Percentiles rank a stretch among this genome's conserved stretches.
Evolutionary conservation across 1,140 invertebrate species (phyloP).

Genomic region (Lepidurus couesii): DNA sequence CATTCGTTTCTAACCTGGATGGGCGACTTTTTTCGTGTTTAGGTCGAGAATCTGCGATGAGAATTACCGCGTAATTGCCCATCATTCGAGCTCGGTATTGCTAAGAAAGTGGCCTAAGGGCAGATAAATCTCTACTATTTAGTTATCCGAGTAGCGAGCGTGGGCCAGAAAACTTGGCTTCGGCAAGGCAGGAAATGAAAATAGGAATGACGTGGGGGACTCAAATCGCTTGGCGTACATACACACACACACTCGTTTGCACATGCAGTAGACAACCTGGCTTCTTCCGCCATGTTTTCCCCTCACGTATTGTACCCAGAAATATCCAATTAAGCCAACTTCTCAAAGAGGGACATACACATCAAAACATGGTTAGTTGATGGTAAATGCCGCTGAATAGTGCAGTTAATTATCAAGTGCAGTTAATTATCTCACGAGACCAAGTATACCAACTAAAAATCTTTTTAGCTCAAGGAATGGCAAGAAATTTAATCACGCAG

Average conservation of each 20-base stretch:
- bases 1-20: no score
- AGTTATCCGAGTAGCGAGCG: neutral
- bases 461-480: neutral
- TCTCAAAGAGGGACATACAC: neutral
- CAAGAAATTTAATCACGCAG: constrained; percentile 7
- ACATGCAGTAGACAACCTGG: neutral
- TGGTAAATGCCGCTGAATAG: neutral
- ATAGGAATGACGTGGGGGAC: constrained; percentile 15
- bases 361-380: neutral
- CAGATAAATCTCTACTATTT: neutral
- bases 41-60: no score
- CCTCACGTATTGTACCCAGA: neutral
- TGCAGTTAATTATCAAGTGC: no score
- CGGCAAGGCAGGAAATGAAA: neutral
- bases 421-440: neutral
- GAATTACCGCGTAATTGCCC: no score
- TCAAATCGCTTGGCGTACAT: neutral
- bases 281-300: neutral
- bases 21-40: no score
- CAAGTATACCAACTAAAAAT: neutral
- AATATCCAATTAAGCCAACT: neutral
- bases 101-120: neutral
- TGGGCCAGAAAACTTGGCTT: neutral
- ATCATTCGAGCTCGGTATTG: no score
- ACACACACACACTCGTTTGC: neutral